A percentile compares a stretch with the other conserved stretches of the same genome.
These are phyloP conservation scores for Clarias batrachus DNA, from an alignment of 2,113 vertebrate species.

Conservation along the genomic window DNA sequence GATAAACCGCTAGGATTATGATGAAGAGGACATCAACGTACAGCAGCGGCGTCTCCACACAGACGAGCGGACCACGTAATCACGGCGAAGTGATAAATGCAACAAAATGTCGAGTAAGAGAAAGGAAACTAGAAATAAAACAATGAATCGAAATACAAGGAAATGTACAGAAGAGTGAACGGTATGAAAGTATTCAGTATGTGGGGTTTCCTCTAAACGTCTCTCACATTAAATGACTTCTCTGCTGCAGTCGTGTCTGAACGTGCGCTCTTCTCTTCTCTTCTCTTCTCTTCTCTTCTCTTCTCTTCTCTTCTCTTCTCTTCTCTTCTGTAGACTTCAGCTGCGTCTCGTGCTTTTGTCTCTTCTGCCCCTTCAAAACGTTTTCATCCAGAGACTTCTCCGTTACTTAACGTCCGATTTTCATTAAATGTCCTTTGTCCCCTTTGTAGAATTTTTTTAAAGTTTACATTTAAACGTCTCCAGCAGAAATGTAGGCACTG, in stretches of 20 bases:
- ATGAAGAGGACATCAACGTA: conserved; percentile 76
- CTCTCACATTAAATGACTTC: not conserved
- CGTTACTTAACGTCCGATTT: not conserved
- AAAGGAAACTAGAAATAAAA: not conserved
- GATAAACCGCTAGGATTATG: conserved; percentile 75
- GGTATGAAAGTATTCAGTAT: too few species aligned
- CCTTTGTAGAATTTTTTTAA: not conserved
- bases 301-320: too few species aligned
- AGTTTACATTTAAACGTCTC: not conserved
- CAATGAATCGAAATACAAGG: not conserved
- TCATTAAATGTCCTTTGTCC: not conserved
- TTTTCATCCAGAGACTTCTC: not conserved
- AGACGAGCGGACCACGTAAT: conserved; percentile 24
- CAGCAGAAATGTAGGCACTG: not conserved
- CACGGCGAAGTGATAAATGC: not conserved
- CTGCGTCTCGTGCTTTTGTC: not conserved
- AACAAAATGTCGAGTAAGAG: not conserved
- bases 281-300: too few species aligned
- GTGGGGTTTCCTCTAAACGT: not conserved
- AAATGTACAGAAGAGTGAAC: not conserved
- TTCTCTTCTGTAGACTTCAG: not conserved
- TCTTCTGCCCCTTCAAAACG: not conserved
- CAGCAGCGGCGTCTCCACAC: conserved; percentile 63
- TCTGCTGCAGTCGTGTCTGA: not conserved
- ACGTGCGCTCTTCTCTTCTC: not conserved